Evolutionary conservation across 2,113 vertebrate genomes (phyloP).

Genomic region (Crotalus tigris): DNA sequence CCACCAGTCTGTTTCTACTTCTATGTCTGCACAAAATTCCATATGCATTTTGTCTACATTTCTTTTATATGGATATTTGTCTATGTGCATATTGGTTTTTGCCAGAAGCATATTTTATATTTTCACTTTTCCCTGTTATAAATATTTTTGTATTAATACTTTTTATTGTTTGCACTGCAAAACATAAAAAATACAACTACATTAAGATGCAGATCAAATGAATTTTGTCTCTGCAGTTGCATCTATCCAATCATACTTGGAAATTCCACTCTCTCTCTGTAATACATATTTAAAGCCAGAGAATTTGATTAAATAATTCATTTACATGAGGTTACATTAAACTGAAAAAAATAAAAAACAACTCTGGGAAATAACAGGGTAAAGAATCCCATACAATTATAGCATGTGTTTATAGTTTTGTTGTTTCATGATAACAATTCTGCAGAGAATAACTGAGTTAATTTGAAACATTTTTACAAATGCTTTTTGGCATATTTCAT

Average conservation of each 20-base stretch:
- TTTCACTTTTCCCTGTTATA: background rate
- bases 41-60: background rate
- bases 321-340: background rate
- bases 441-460: background rate
- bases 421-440: conserved; percentile 5
- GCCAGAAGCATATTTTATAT: background rate
- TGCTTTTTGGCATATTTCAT: background rate
- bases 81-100: background rate
- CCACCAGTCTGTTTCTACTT: background rate
- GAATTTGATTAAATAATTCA: conserved; percentile 1
- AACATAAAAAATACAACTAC: background rate
- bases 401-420: conserved; percentile 1
- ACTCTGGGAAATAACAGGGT: conserved; percentile 12
- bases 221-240: background rate
- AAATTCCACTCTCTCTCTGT: background rate
- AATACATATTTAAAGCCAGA: conserved; percentile 12
- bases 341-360: background rate
- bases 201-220: background rate
- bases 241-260: background rate
- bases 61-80: background rate
- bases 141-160: background rate
- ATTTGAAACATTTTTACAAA: conserved; percentile 1
- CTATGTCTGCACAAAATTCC: background rate
- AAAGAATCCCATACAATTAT: background rate
- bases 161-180: background rate